Evolutionary conservation across 2,797 vertebrate species (phyloP).

Genomic region (Myotis planiceps): DNA sequence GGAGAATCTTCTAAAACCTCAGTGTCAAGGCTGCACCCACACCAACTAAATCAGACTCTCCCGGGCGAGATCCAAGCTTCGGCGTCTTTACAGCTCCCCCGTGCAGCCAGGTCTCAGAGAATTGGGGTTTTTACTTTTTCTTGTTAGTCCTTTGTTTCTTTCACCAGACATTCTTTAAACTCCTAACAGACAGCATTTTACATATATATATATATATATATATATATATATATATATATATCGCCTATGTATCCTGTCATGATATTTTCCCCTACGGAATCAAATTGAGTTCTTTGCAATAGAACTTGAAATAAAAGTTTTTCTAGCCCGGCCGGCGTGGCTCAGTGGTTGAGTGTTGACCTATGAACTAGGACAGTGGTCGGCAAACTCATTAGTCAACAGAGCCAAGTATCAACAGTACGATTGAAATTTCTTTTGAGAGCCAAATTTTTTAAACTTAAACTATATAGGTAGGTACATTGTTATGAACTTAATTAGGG

Average conservation of each 20-base stretch:
- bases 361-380: too few species aligned
- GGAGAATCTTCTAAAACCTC: slow-evolving; percentile 24
- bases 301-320: not conserved
- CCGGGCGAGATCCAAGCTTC: not conserved
- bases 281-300: not conserved
- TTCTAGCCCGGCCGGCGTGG: not conserved
- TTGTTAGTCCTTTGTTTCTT: not conserved
- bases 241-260: not conserved
- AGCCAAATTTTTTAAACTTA: too few species aligned
- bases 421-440: too few species aligned
- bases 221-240: too few species aligned
- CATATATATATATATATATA: too few species aligned
- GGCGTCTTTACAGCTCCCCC: not conserved
- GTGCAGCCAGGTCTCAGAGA: not conserved
- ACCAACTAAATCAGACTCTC: not conserved
- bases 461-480: too few species aligned
- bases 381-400: too few species aligned
- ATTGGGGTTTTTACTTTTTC: not conserved
- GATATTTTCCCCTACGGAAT: not conserved
- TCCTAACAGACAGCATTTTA: not conserved
- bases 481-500: too few species aligned
- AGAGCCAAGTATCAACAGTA: too few species aligned
- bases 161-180: not conserved
- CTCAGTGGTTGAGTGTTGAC: too few species aligned
- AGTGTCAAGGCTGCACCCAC: not conserved